Percentiles rank a stretch among this genome's conserved stretches.
phyloP scores from a whole-genome alignment of 2,113 vertebrate species.

The Agapornis roseicollis region DNA sequence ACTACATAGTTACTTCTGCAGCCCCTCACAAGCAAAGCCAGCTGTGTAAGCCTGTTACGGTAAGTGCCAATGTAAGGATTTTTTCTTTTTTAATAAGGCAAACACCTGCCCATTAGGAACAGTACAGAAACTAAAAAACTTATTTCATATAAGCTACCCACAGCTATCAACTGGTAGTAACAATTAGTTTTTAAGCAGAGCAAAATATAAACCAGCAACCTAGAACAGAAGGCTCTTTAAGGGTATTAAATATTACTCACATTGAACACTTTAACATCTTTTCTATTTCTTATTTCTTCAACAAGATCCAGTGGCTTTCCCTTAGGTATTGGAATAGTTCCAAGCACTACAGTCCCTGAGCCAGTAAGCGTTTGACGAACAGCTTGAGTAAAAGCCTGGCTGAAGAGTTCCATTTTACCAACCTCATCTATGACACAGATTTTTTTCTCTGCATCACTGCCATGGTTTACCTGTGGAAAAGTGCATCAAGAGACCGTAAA shows the following conservation, averaged over 20 bases:
- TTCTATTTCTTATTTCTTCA: conserved; percentile 87
- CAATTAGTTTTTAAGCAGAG: background rate
- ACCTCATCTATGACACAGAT: conserved; percentile 93
- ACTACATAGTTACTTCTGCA: background rate
- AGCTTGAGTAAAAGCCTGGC: conserved; percentile 85
- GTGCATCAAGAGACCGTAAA: background rate
- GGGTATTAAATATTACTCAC: conserved; percentile 78
- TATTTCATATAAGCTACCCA: background rate
- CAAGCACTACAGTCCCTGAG: conserved; percentile 77
- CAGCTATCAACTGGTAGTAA: background rate
- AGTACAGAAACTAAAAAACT: conserved; percentile 15
- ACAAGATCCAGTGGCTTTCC: conserved; percentile 87
- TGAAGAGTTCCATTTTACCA: conserved; percentile 98
- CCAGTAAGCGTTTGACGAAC: conserved; percentile 79
- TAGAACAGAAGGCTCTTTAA: conserved; percentile 24
- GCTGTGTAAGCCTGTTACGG: background rate
- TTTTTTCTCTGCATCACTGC: conserved; percentile 47
- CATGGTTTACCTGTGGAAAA: conserved; percentile 68
- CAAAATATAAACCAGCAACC: background rate
- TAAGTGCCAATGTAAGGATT: background rate
- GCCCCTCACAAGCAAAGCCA: conserved; percentile 28
- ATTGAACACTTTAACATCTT: conserved; percentile 85
- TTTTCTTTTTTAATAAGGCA: conserved; percentile 28
- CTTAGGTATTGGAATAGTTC: conserved; percentile 89
- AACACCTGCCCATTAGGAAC: conserved; percentile 58